Base-by-base conservation (phyloP, 2,888 invertebrate genomes). In the Lordiphosa fenestrarum region DNA sequence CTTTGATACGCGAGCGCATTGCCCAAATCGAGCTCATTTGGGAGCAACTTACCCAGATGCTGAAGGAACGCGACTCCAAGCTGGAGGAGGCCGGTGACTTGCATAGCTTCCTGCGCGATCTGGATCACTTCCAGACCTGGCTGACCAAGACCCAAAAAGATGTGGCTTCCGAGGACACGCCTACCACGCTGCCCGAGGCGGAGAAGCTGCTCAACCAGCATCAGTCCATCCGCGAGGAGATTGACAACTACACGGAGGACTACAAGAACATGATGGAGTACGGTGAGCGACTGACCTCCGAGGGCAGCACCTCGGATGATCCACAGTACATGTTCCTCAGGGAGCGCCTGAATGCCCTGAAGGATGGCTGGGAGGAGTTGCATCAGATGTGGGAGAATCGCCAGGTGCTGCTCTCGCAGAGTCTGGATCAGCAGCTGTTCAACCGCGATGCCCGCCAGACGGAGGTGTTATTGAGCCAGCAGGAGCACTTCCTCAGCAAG, bases 321-420 rank as follows among this genome's bases (percentile, higher is more conserved):
- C 98, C 99, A 40, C 99, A 99, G 90, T 99, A 99, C 91, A 99
- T 99, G 99, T 99, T 99, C 95, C 91, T 99, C 85, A 93, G 99
- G 66, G 98, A 99, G 91, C 94, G 99, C 42, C 92, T 99, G 74
- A 98, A 98, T 92, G 99, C 99, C 0, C 91, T 99, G 53, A 97
- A 98, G 90, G 98, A 98, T 90, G 99, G 99, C 58, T 99, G 99
- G 99, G 97, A 97, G 69, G 99, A 99, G 88, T 91, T 99, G 63
- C 96, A 98, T 87, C 97, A 99, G 91, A 99, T 99, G 99, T 99
- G 99, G 99, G 98, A 98, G 90, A 99, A 98, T 91, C 91, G 99
- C 33, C 98, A 99, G 88, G 95, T 97, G 80, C 91, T 98, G 73
- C 91, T 99, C 19, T 95, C 98, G 1, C 98, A 99, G 91, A 97